Evolutionary conservation across 2,888 invertebrate genomes (phyloP).

Genomic region (Platypus cylindrus): DNA sequence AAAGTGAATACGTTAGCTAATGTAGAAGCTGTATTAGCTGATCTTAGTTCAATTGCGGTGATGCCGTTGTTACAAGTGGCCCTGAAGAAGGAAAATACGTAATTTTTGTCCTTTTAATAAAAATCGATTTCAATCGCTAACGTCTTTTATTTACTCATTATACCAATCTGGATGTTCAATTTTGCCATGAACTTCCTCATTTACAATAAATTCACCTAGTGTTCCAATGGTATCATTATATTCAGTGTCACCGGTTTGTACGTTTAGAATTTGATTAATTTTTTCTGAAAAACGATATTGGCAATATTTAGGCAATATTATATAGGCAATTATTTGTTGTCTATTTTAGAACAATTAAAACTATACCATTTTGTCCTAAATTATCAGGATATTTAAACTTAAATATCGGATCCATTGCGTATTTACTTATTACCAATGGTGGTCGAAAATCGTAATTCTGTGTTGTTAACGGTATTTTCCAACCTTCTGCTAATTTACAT

Average conservation of each 20-base stretch:
- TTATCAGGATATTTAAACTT: slow-evolving; percentile 15
- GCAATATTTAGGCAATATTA: too few relatives aligned
- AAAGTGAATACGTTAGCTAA: slow-evolving; percentile 60
- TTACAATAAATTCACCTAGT: slow-evolving; percentile 20
- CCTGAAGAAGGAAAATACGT: slow-evolving; percentile 52
- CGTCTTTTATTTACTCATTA: too few relatives aligned
- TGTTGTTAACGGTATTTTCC: slow-evolving; percentile 20
- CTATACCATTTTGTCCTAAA: slow-evolving; percentile 20
- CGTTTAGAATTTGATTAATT: slow-evolving; percentile 19
- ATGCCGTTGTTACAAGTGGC: slow-evolving; percentile 73
- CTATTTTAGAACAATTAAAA: too few relatives aligned
- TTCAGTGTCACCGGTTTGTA: slow-evolving; percentile 20
- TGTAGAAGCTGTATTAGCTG: slow-evolving; percentile 77
- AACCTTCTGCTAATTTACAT: slow-evolving; percentile 17
- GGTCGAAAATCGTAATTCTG: slow-evolving; percentile 18
- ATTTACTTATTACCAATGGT: slow-evolving; percentile 14
- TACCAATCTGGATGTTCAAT: slow-evolving; percentile 18
- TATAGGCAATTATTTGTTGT: too few relatives aligned
- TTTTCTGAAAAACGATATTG: slow-evolving; percentile 17
- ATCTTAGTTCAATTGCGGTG: slow-evolving; percentile 75
- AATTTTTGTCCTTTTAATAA: slow-evolving; percentile 4
- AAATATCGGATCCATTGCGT: slow-evolving; percentile 14
- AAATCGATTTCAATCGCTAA: too few relatives aligned
- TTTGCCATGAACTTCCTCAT: slow-evolving; percentile 19
- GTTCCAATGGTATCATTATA: slow-evolving; percentile 20